Evolutionary conservation across 2,888 invertebrate genomes (phyloP).

Genomic region (Drosophila siamana): DNA sequence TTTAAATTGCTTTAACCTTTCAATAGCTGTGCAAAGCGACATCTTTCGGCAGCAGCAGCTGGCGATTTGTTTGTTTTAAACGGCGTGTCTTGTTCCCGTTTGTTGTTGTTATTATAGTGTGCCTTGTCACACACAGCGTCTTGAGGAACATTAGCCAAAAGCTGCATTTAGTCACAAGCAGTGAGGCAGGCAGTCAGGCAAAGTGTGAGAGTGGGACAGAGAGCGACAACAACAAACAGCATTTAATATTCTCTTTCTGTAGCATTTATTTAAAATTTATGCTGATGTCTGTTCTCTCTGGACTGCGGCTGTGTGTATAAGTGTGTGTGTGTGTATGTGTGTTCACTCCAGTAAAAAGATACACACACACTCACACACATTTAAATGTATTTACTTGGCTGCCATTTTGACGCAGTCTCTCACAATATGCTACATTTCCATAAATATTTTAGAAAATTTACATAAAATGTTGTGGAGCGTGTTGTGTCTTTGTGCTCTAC

Average conservation of each 20-base stretch:
- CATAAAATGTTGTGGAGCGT: slow-evolving; percentile 73
- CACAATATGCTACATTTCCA: slow-evolving; percentile 82
- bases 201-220: not conserved
- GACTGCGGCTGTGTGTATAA: slow-evolving; percentile 30
- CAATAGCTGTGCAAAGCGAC: slow-evolving; percentile 28
- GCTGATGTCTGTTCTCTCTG: slow-evolving; percentile 70
- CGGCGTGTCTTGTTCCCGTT: not conserved
- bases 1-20: slow-evolving; percentile 71
- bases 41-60: slow-evolving; percentile 10
- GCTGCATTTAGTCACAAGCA: slow-evolving; percentile 21
- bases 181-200: not conserved
- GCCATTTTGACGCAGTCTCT: slow-evolving; percentile 76
- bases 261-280: slow-evolving; percentile 78
- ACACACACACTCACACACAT: slow-evolving; percentile 21
- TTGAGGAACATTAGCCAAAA: slow-evolving; percentile 36
- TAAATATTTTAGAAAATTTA: slow-evolving; percentile 82
- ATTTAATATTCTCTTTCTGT: slow-evolving; percentile 76
- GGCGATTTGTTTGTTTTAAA: slow-evolving; percentile 18
- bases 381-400: slow-evolving; percentile 70
- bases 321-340: slow-evolving; percentile 39
- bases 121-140: not conserved
- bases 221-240: slow-evolving; percentile 44
- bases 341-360: slow-evolving; percentile 24
- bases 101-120: not conserved
- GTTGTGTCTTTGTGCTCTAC: slow-evolving; percentile 1